Evolutionary conservation across 2,888 invertebrate genomes (phyloP), one percentile per base, ranked within the genome.

Genomic region (Ophion ventricosus): DNA sequence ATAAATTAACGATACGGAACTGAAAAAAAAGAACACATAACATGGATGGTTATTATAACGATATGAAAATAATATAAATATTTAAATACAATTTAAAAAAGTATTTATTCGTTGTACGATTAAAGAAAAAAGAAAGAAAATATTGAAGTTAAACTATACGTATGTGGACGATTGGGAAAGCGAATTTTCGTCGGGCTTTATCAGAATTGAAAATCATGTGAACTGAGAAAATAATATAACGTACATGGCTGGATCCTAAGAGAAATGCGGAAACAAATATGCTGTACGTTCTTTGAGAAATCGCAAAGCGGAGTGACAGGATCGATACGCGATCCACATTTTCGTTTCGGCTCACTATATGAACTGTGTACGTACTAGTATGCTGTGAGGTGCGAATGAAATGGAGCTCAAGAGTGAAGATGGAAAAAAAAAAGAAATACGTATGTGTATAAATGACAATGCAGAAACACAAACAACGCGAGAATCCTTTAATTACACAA

Each of bases 101-200:
- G 69, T 83, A 84, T 83, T 84, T 84, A 84, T 85, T 87, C 84
- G 82, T 87, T 87, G 84, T 84, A 81, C 72, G 80, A 80, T 84
- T 70, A 76, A 56, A 26, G n/a, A 43, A 49, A 49, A 49, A 63
- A 35, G 70, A 76, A 63, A 57, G 35, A 57, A 66, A 84, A 82
- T 86, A 82, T 84, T 86, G 73, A 82, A 80, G 85, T 83, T 79
- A 80, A 85, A 81, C 83, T 66, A 80, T 80, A 77, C 56, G 67
- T 56, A 73, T 23, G 73, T 61, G 70, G 40, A 70, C 69, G 75
- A 75, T 74, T 70, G 72, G 29, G 57, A 66, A 29, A 72, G 35
- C 43, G 54, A 74, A 57, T 79, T 69, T 35, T 59, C 29, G 43
- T 78, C 54, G 20, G 43, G 69, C 25, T 43, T 83, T 85, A 80